Percentiles rank a stretch among this genome's conserved stretches.
phyloP scores from a whole-genome alignment of 35 echinoderm and acorn worm species.

The Patiria miniata region DNA sequence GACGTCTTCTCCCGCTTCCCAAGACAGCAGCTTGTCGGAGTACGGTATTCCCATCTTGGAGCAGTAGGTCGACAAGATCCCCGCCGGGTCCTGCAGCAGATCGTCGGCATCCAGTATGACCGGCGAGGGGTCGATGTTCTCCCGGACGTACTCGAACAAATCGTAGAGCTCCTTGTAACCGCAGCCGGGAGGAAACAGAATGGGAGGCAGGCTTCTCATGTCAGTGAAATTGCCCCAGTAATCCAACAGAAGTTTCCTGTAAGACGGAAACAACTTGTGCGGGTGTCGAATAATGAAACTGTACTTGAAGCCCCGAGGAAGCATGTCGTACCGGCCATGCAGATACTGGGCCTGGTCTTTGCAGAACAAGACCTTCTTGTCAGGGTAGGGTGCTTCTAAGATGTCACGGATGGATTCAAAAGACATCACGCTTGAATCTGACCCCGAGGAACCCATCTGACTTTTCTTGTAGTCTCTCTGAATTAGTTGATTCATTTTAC shows the following conservation, averaged over 20 bases:
- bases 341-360: slow-evolving; percentile 3
- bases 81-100: slow-evolving; percentile 34
- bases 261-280: not conserved
- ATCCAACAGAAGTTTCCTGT: no score
- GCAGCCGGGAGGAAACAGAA: not conserved
- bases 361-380: not conserved
- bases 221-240: no score
- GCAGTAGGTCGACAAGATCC: slow-evolving; percentile 34
- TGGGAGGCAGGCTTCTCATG: no score
- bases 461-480: not conserved
- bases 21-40: slow-evolving; percentile 21
- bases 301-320: not conserved
- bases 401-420: not conserved
- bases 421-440: not conserved
- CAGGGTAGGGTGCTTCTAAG: not conserved
- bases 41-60: slow-evolving; percentile 28
- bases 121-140: slow-evolving; percentile 42
- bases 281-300: slow-evolving; percentile 6
- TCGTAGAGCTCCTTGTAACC: slow-evolving; percentile 34
- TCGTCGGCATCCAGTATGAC: slow-evolving; percentile 58
- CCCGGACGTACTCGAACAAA: slow-evolving; percentile 3
- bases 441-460: not conserved
- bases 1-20: slow-evolving; percentile 20
- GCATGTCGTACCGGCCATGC: not conserved
- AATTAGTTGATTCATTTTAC: not conserved